These are phyloP conservation scores for Pyrgus malvae DNA, from an alignment of 2,888 invertebrate genomes.

Conservation along the genomic window DNA sequence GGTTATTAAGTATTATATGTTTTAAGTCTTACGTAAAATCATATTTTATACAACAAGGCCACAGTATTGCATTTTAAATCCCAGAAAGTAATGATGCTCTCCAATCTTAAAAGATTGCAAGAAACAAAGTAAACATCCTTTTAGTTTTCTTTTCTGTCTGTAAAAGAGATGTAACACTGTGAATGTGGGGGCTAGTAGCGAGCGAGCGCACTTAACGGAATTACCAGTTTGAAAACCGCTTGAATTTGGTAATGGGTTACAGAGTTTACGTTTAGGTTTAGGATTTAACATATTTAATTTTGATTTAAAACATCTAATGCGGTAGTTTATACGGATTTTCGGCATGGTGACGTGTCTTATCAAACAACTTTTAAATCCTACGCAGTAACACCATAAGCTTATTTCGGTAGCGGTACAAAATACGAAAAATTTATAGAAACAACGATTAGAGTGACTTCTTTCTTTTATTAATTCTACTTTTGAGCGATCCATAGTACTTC, in stretches of 20 bases:
- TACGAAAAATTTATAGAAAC: no score
- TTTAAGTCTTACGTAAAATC: no score
- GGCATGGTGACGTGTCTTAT: no score
- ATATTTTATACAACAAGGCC: no score
- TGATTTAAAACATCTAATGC: not conserved
- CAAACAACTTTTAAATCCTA: no score
- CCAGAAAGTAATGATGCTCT: no score
- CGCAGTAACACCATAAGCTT: no score
- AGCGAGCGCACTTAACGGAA: constrained; percentile 20
- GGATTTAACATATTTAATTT: not conserved
- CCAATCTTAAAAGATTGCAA: not conserved
- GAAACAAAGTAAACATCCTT: not conserved
- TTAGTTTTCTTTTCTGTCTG: not conserved
- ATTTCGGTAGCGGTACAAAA: no score
- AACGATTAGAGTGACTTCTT: no score
- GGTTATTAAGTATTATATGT: no score
- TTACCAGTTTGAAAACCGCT: constrained; percentile 21
- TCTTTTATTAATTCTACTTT: no score
- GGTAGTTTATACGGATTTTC: not conserved
- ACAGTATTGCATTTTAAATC: not conserved
- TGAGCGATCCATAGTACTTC: no score
- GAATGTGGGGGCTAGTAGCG: not conserved
- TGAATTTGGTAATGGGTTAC: constrained; percentile 8
- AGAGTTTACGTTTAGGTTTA: not conserved
- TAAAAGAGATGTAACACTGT: not conserved